Percentiles rank a stretch among this genome's conserved stretches.
Conservation (phyloP, 64 coral and sea anemone genomes). For the Stichodactyla mertensii region DNA sequence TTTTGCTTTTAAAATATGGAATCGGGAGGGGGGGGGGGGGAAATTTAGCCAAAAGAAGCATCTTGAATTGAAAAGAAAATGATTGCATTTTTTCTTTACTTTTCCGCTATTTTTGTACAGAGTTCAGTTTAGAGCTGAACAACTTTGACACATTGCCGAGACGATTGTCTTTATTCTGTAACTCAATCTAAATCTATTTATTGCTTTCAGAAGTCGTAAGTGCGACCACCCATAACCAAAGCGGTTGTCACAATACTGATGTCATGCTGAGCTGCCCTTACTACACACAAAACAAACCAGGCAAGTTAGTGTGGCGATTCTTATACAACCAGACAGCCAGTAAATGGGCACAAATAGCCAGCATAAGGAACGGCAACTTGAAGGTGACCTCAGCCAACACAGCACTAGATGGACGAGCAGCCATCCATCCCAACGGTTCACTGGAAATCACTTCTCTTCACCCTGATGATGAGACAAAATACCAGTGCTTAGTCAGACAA, state of each 20-base stretch:
- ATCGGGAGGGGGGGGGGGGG: too few species aligned
- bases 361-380: background rate
- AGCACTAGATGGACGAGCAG: background rate
- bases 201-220: too few species aligned
- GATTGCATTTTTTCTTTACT: too few species aligned
- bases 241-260: background rate
- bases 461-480: background rate
- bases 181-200: too few species aligned
- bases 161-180: background rate
- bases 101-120: too few species aligned
- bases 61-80: too few species aligned
- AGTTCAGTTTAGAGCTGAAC: too few species aligned
- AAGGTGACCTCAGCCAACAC: background rate
- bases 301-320: background rate
- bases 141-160: too few species aligned
- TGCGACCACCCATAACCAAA: background rate
- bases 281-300: background rate
- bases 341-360: background rate
- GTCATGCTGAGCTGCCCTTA: background rate
- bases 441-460: background rate
- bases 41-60: too few species aligned
- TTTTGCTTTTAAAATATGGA: too few species aligned
- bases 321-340: background rate
- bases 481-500: background rate
- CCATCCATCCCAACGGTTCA: background rate